Base-by-base conservation (phyloP, 23 tunicate genomes). In the Trididemnum clinides region DNA sequence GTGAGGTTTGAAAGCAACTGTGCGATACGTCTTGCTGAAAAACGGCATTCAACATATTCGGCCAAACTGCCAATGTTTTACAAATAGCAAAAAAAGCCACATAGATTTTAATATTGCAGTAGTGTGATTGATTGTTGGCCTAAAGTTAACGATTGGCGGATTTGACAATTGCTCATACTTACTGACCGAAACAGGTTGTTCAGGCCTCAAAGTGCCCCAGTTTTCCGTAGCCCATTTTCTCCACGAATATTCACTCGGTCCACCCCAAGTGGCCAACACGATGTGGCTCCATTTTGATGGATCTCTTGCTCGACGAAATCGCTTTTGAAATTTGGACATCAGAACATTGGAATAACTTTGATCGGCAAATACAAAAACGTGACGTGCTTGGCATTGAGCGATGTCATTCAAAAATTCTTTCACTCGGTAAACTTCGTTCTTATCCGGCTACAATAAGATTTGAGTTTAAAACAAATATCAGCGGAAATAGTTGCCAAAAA, bases 311-410 rank as follows among this genome's bases (percentile, higher is more conserved):
- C n/a, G n/a, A n/a, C n/a, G n/a, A n/a, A n/a, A n/a, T n/a, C 25
- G 20, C 25, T 59, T 15, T 19, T 28, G 66, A 10, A 59, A 10
- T 10, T 25, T 3, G 20, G 66, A 59, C 66, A 28, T n/a, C 66
- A 59, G 25, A n/a, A 59, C 25, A 27, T 86, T 89, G 1, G 89
- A 83, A 80, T 90, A 90, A 34, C 97, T 87, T 64, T 92, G 97
- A 58, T 92, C 97, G 63, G 71, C 91, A 62, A 92, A 82, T 29
- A 92, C 22, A 50, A 92, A 57, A 21, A 92, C 82, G 32, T 87
- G 91, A 37, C 88, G 72, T 6, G 97, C 91, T 18, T 50, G 34
- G 51, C 97, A 92, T 4, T 69, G 69, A 1, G 82, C 38, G 0
- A 92, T 34, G 71, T 82, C 88, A 38, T 75, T 71, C 23, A 92